Conservation (phyloP, 92 coral and sea anemone genomes). For the Epizoanthus fatuus region DNA sequence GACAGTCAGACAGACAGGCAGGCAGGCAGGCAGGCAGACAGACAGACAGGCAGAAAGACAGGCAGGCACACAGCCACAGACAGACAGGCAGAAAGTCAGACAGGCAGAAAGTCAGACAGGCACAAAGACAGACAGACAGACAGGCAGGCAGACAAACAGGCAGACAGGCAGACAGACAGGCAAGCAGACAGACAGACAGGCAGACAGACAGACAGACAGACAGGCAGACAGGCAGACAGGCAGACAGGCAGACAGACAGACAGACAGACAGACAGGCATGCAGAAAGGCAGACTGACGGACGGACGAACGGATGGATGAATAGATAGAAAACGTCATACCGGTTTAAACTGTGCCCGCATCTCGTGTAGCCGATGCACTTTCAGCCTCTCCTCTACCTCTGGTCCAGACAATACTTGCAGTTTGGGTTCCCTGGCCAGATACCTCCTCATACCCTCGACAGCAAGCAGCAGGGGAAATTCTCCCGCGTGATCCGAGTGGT, state of each 20-base stretch:
- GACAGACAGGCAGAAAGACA: not conserved
- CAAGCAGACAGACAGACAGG: too few species aligned
- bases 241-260: too few species aligned
- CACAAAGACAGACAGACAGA: not conserved
- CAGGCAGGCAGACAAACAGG: too few species aligned
- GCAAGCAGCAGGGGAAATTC: constrained; percentile 65
- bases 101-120: not conserved
- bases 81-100: not conserved
- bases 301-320: too few species aligned
- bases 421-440: constrained; percentile 28
- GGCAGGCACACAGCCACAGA: too few species aligned
- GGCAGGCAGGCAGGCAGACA: too few species aligned
- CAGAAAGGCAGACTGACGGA: not conserved
- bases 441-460: constrained; percentile 60
- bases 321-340: constrained; percentile 22
- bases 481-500: constrained; percentile 72
- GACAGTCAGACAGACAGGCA: too few species aligned
- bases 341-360: constrained; percentile 52
- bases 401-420: constrained; percentile 70
- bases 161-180: too few species aligned
- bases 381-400: constrained; percentile 69
- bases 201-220: too few species aligned
- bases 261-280: not conserved
- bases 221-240: too few species aligned
- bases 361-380: constrained; percentile 65